These are phyloP conservation scores for Ophion ventricosus DNA, from an alignment of 2,888 invertebrate species.

Conservation along the genomic window DNA sequence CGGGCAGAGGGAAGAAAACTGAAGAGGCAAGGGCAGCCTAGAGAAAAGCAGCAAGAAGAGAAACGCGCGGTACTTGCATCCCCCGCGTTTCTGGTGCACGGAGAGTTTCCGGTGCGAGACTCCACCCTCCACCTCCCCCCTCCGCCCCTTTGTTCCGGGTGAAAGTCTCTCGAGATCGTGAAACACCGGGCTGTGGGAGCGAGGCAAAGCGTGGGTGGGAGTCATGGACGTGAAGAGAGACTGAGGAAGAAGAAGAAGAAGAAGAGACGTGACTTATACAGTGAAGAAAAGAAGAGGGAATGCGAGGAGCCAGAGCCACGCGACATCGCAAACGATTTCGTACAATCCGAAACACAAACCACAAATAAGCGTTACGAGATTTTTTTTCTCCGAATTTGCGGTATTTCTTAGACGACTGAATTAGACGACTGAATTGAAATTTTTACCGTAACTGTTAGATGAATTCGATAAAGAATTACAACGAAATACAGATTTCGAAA, in stretches of 20 bases:
- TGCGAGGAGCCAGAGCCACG: neutral
- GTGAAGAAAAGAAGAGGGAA: neutral
- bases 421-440: no score
- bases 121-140: no score
- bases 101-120: constrained; percentile 64
- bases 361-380: neutral
- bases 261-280: neutral
- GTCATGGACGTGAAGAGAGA: constrained; percentile 6
- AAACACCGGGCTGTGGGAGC: constrained; percentile 28
- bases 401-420: no score
- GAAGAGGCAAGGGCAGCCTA: constrained; percentile 23
- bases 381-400: no score
- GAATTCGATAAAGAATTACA: no score
- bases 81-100: constrained; percentile 59
- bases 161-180: constrained; percentile 58
- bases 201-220: constrained; percentile 37
- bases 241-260: neutral
- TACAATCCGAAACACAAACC: no score
- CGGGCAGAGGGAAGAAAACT: constrained; percentile 47
- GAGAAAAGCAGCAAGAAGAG: constrained; percentile 48
- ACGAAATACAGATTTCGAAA: no score
- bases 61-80: constrained; percentile 40
- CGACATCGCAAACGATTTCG: neutral
- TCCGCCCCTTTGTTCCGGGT: constrained; percentile 66
- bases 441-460: no score